Conservation (phyloP, 2,797 vertebrate genomes). For the Amniataba percoides region DNA sequence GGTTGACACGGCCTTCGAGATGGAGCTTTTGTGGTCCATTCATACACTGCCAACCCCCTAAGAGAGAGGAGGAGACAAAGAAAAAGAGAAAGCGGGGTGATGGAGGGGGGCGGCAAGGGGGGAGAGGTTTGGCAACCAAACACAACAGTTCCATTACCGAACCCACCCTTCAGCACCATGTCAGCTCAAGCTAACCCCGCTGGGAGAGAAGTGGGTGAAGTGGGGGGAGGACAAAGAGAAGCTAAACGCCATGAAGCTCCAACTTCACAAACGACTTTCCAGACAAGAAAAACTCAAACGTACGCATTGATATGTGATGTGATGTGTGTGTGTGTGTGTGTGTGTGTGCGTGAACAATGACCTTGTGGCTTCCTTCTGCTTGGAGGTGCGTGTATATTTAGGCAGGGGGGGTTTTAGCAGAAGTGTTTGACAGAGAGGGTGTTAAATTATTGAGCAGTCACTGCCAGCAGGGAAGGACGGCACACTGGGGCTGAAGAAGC, state of each 20-base stretch:
- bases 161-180: conserved; percentile 31
- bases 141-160: conserved; percentile 55
- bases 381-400: conserved; percentile 67
- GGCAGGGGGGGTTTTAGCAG: conserved; percentile 49
- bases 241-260: conserved; percentile 29
- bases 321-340: conserved; percentile 5
- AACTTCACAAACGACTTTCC: conserved; percentile 48
- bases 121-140: conserved; percentile 25
- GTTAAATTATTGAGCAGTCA: conserved; percentile 73
- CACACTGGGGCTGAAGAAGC: conserved; percentile 54
- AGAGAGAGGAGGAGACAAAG: not conserved
- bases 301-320: conserved; percentile 1
- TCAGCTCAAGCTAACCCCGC: conserved; percentile 25
- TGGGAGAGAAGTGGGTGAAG: conserved; percentile 28
- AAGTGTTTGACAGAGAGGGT: conserved; percentile 58
- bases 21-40: conserved; percentile 50
- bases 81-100: conserved; percentile 41
- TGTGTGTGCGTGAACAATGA: conserved; percentile 39
- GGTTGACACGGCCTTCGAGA: conserved; percentile 51
- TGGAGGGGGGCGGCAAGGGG: not conserved
- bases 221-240: conserved; percentile 41
- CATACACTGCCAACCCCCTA: conserved; percentile 42
- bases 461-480: conserved; percentile 56
- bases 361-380: conserved; percentile 52
- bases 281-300: conserved; percentile 16